Conservation (phyloP, 2,888 invertebrate genomes). For the Dromius quadrimaculatus region DNA sequence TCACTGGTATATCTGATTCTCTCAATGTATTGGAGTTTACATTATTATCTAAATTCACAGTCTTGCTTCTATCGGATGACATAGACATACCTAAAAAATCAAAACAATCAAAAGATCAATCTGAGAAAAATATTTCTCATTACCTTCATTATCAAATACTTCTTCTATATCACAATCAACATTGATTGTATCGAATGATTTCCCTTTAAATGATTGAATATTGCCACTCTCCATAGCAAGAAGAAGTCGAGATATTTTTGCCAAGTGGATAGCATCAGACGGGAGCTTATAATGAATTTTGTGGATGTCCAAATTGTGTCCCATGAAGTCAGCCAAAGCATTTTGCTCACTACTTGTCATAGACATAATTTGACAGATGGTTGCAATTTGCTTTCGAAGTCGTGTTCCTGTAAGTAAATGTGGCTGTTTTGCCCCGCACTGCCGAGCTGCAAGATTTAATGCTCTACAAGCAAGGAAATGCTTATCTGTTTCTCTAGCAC, state of each 20-base stretch:
- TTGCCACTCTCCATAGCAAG: neutral
- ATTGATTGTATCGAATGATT: neutral
- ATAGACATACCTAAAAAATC: too few species aligned
- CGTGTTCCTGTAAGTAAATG: neutral
- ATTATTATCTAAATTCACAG: too few species aligned
- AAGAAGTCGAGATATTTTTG: neutral
- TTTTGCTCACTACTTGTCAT: neutral
- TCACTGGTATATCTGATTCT: too few species aligned
- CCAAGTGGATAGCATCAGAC: neutral
- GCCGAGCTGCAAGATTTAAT: constrained; percentile 1
- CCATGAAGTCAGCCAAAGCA: constrained; percentile 3
- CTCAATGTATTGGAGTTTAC: too few species aligned
- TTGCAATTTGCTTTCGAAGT: neutral
- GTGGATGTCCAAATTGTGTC: neutral
- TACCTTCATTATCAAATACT: too few species aligned
- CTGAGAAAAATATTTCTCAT: too few species aligned
- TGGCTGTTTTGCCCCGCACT: neutral
- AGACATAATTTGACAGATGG: neutral
- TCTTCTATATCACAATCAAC: neutral
- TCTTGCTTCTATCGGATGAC: too few species aligned
- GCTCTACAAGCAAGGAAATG: neutral
- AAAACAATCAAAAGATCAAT: too few species aligned
- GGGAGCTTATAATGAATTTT: constrained; percentile 4
- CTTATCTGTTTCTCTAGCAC: neutral
- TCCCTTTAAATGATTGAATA: neutral